Percentiles rank a stretch among this genome's conserved stretches.
phyloP scores from a whole-genome alignment of 35 echinoderm and acorn worm genomes.

The Heliocidaris tuberculata region DNA sequence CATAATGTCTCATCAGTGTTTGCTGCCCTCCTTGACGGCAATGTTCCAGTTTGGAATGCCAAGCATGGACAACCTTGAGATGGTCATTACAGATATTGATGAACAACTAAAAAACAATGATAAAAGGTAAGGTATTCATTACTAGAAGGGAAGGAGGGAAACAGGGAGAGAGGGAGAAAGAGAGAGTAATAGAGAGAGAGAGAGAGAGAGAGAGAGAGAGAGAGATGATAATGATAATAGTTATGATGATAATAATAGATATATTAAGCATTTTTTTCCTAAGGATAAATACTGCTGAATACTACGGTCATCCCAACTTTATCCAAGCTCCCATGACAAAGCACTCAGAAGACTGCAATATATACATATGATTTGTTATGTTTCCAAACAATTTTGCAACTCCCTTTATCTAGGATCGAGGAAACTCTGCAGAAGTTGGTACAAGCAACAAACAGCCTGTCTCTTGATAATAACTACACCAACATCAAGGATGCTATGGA shows the following conservation, averaged over 20 bases:
- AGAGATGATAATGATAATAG: not conserved
- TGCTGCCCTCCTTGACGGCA: conserved; percentile 49
- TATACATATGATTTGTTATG: not conserved
- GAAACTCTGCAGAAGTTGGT: conserved; percentile 79
- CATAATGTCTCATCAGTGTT: conserved; percentile 47
- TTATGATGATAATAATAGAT: not conserved
- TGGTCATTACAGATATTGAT: conserved; percentile 79
- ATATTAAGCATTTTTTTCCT: not conserved
- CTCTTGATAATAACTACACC: conserved; percentile 87
- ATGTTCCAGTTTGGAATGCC: conserved; percentile 75
- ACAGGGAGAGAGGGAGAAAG: not conserved
- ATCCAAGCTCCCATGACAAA: too few species aligned
- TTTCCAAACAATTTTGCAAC: not conserved
- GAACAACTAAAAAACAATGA: conserved; percentile 78
- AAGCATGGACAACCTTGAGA: conserved; percentile 68
- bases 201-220: too few species aligned
- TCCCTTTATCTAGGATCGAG: conserved; percentile 62
- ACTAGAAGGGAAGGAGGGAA: not conserved
- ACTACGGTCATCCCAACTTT: too few species aligned
- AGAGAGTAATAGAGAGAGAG: too few species aligned
- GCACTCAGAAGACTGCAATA: too few species aligned
- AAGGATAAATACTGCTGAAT: not conserved
- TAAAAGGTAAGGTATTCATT: conserved; percentile 56
- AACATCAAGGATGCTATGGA: conserved; percentile 96
- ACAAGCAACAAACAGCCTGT: conserved; percentile 83